Evolutionary conservation across 2,113 vertebrate genomes (phyloP), one percentile per base, ranked within the genome.

Genomic region (Heptranchias perlo): DNA sequence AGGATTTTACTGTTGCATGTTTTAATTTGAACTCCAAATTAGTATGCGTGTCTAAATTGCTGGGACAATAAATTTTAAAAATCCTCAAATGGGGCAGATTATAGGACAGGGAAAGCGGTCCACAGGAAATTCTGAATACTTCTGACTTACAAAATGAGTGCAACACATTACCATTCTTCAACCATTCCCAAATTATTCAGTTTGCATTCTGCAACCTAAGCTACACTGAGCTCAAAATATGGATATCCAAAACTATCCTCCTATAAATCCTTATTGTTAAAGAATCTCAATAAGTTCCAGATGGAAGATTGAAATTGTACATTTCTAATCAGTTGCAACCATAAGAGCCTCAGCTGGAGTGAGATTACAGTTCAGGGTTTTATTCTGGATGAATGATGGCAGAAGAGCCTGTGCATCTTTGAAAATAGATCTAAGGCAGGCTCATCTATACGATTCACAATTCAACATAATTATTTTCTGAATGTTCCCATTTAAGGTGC

Each of bases 261-360:
- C 39, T 78, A n/a, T 89, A 21, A 31, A 2, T 89, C 52, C 86
- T 89, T 35, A 35, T 31, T 54, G 25, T 91, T 35, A 61, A 91
- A 58, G 23, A 35, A 91, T 28, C 28, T 91, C 49, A 91, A 49
- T 35, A 35, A 58, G 28, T 91, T 91, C 87, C 49, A 54, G 49
- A 58, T 58, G 25, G 87, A 61, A 91, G 52, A 2, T 91, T 35
- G 87, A 91, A 91, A 91, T 91, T 6, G 16, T n/a, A 28, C 52
- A 58, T 58, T 58, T 91, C 49, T 58, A 91, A 91, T 91, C 52
- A 58, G 87, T 61, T 91, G 87, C 52, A 91, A 91, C 28, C 54
- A 18, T 58, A 58, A 58, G 3, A 91, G 87, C 52, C 4, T 61
- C 28, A 91, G 14, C 31, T 58, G 3, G 87, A 35, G 31, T 58